phyloP scores from a whole-genome alignment of 37 sponge, comb jelly and placozoan species.

The Dysidea cf. avara region DNA sequence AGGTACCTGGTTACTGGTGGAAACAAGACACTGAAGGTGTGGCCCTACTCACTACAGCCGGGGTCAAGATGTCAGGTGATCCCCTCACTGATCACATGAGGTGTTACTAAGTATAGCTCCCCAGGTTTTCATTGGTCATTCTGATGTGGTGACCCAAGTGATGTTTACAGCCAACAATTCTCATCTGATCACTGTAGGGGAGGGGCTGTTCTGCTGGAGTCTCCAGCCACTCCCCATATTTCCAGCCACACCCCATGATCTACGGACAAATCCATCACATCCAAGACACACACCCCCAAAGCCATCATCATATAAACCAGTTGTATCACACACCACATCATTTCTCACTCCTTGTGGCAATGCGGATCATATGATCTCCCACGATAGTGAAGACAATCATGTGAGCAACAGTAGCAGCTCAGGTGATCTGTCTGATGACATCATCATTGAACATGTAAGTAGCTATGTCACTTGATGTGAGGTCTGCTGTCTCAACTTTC shows the following conservation, averaged over 20 bases:
- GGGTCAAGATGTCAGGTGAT: background rate
- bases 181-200: conserved; percentile 57
- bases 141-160: conserved; percentile 36
- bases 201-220: conserved; percentile 75
- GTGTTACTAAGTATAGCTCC: background rate
- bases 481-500: too few relatives aligned
- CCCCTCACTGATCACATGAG: background rate
- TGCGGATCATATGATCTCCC: background rate
- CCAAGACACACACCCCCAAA: conserved; percentile 9
- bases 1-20: conserved; percentile 67
- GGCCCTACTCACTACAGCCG: conserved; percentile 44
- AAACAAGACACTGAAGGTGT: conserved; percentile 58
- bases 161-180: conserved; percentile 28
- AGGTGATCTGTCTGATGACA: background rate
- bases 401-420: background rate
- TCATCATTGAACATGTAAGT: conserved; percentile 32
- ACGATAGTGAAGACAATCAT: background rate
- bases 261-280: background rate
- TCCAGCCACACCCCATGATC: background rate
- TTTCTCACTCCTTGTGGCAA: background rate
- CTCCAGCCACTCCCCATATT: background rate
- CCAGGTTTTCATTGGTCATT: conserved; percentile 85
- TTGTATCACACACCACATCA: background rate
- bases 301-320: background rate
- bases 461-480: too few relatives aligned